These are phyloP conservation scores for Rhopalosiphum padi DNA, from an alignment of 1,140 invertebrate species.

Conservation along the genomic window DNA sequence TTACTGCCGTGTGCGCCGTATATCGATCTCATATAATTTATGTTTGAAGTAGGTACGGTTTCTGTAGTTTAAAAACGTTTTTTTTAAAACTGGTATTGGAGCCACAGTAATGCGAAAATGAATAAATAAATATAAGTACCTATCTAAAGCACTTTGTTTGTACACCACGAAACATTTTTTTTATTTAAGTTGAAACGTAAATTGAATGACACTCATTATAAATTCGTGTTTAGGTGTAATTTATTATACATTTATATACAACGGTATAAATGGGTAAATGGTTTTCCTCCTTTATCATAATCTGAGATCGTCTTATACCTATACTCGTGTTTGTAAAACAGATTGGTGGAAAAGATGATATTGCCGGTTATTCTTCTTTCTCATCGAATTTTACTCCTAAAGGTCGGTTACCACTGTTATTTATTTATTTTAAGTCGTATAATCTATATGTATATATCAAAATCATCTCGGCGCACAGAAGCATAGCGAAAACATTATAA, in stretches of 20 bases:
- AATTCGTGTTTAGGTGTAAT: constrained; percentile 7
- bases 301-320: background rate
- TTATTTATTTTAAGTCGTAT: background rate
- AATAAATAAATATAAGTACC: background rate
- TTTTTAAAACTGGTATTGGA: background rate
- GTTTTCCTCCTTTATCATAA: background rate
- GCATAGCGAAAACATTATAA: background rate
- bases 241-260: background rate
- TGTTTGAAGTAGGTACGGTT: background rate
- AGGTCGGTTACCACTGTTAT: background rate
- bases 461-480: background rate
- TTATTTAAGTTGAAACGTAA: background rate
- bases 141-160: background rate
- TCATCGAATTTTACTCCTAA: background rate
- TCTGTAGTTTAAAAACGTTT: background rate
- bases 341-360: background rate
- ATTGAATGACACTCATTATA: constrained; percentile 6
- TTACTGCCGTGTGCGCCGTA: background rate
- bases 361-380: background rate
- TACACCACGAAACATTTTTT: background rate
- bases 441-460: background rate
- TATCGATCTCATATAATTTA: background rate
- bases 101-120: background rate
- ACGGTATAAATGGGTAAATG: background rate
- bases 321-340: background rate